Base-by-base conservation (phyloP, 1,140 invertebrate genomes). In the Diabrotica virgifera region DNA sequence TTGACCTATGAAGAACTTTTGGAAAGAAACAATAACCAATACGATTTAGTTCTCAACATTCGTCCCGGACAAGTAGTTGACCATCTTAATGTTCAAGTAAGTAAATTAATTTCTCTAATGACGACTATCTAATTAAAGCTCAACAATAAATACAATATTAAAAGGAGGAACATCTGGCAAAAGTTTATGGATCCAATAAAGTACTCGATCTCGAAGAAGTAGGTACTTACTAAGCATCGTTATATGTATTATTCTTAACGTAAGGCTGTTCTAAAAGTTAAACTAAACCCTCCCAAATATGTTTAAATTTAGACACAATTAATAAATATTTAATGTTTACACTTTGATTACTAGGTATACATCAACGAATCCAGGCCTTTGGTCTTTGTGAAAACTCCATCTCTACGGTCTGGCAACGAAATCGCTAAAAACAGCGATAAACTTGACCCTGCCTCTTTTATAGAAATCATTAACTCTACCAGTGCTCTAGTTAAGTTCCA, bases 1-100 rank as follows among this genome's bases (percentile, higher is more conserved):
- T 74, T 89, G 57, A 86, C 83, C 0, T 89, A 88, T 71, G 87
- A 89, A 75, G 85, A 88, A 76, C 70, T 89, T 5, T 74, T 89
- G 8, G 74, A 78, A 5, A 78, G 86, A 7, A 78, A 83, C 40
- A 80, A 84, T 54, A 84, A 84, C 4, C 77, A 82, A 9, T 89
- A 89, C 77, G 84, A 86, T 70, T 80, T 87, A 59, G 81, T 82
- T n/a, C 79, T 88, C 8, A 87, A 88, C 72, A 76, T 88, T 52
- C 82, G 85, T 70, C 86, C 86, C 8, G 74, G 73, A 46, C 77
- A 83, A 64, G 67, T 84, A 5, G 83, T 88, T n/a, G 81, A 82
- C 52, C 79, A 86, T 59, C 77, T 87, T 55, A 77, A 80, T 46
- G 83, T 87, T 12, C 35, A 71, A 60, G 72, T 72, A 67, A 63